Base-by-base conservation (phyloP, 2,113 vertebrate genomes). In the Sardina pilchardus region DNA sequence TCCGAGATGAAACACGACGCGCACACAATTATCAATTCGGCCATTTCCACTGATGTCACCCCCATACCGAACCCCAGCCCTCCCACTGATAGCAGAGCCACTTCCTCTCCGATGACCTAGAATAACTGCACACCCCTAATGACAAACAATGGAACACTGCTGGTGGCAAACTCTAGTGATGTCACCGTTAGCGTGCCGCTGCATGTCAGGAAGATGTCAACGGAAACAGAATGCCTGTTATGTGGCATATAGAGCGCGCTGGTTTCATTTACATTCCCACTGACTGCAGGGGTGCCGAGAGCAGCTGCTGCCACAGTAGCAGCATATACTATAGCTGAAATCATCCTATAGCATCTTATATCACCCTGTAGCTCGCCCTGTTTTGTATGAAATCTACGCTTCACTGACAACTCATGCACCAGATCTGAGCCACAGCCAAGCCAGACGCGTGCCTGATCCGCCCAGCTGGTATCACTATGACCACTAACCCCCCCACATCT, bases 1-100 rank as follows among this genome's bases (percentile, higher is more conserved):
- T 87, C 63, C 50, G 84, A 91, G 88, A 87, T 43, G 84, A 82
- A 39, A 75, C 82, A 59, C 53, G 30, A 67, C 45, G 56, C 89
- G 88, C 82, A 86, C 67, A 80, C 85, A 85, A 90, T 86, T 88
- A 90, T 88, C 26, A 89, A 84, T 85, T 30, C 63, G 14, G 63
- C 63, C 63, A 71, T 26, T 3, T 71, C 63, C 63, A 30, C 63
- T 71, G 63, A 71, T 71, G 63, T 71, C 63, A 71, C 63, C 26
- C 63, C n/a, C 26, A 10, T 30, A 14, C 26, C n/a, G 8, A 26
- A 71, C 26, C 50, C 50, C 4, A 19, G 16, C 50, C 50, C 50
- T 17, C 50, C 14, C 50, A 53, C 50, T 17, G 50, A 17, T 19
- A 17, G 48, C 9, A 50, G 12, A 17, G 16, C 14, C 50, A 19